phyloP scores from a whole-genome alignment of 1,140 invertebrate species.

The Chironomus striatipennis region DNA sequence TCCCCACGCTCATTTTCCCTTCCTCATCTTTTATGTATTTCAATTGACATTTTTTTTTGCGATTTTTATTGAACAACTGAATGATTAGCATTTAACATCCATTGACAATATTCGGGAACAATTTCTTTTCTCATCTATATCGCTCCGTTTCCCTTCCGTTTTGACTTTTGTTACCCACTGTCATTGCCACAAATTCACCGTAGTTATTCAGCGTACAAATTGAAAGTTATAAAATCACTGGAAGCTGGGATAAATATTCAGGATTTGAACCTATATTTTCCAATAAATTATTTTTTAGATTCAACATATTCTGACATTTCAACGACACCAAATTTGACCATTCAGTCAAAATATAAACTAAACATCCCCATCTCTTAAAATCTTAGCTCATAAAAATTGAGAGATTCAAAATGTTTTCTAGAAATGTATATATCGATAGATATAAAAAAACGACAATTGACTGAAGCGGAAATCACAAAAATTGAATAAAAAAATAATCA shows the following conservation, averaged over 20 bases:
- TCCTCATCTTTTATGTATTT: neutral
- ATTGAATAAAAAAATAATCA: constrained; percentile 22
- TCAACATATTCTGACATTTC: too few relatives aligned
- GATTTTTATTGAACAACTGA: constrained; percentile 23
- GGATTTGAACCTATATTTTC: too few relatives aligned
- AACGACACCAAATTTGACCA: too few relatives aligned
- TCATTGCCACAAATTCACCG: neutral
- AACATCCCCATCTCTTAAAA: too few relatives aligned
- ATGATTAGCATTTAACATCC: constrained; percentile 25
- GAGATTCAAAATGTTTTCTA: neutral
- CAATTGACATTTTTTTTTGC: constrained; percentile 23
- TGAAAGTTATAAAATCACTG: neutral
- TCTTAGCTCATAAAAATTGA: neutral
- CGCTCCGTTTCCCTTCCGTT: neutral
- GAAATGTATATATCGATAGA: neutral
- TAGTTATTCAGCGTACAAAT: neutral
- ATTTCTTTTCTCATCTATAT: constrained; percentile 1
- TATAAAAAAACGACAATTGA: constrained; percentile 19
- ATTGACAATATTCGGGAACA: constrained; percentile 1
- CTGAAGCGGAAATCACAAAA: constrained; percentile 23
- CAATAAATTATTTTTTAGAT: too few relatives aligned
- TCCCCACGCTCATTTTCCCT: neutral
- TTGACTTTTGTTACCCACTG: neutral
- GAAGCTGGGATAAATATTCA: too few relatives aligned
- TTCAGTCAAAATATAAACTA: too few relatives aligned